A percentile compares a stretch with the other conserved stretches of the same genome.
Evolutionary conservation across 2,888 invertebrate genomes (phyloP).

Genomic region (Dromius quadrimaculatus): DNA sequence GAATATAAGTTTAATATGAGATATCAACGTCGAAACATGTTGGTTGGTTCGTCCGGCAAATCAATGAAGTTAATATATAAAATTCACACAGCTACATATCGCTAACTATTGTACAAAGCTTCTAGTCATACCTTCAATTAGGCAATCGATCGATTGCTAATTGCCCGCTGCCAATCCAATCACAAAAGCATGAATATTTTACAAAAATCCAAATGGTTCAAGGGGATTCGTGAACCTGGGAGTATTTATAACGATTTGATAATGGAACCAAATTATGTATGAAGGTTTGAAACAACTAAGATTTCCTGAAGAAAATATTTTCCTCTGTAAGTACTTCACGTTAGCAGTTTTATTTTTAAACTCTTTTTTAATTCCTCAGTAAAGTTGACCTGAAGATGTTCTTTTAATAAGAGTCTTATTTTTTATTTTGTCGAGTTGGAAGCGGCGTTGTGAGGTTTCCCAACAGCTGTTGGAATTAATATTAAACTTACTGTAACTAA

Average conservation of each 20-base stretch:
- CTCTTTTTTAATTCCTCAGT: too few relatives aligned
- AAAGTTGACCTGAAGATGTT: conserved; percentile 1
- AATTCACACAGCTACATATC: neutral
- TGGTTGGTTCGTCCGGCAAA: neutral
- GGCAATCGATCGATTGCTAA: neutral
- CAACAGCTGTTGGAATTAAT: conserved; percentile 31
- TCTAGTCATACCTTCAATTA: neutral
- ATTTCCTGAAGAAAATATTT: neutral
- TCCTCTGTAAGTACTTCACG: neutral
- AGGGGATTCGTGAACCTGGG: too few relatives aligned
- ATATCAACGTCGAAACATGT: too few relatives aligned
- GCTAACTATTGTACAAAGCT: neutral
- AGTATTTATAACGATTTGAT: too few relatives aligned
- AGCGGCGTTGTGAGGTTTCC: conserved; percentile 6
- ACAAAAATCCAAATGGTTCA: neutral
- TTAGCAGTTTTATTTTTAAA: too few relatives aligned
- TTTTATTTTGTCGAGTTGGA: conserved; percentile 1
- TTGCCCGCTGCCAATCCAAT: neutral
- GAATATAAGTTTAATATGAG: too few relatives aligned
- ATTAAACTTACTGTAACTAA: conserved; percentile 32
- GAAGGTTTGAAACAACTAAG: too few relatives aligned
- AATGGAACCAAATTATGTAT: too few relatives aligned
- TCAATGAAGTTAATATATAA: neutral
- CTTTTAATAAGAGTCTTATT: conserved; percentile 9
- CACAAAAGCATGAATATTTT: neutral